Evolutionary conservation across 2,113 vertebrate species (phyloP).

Genomic region (Ondatra zibethicus): DNA sequence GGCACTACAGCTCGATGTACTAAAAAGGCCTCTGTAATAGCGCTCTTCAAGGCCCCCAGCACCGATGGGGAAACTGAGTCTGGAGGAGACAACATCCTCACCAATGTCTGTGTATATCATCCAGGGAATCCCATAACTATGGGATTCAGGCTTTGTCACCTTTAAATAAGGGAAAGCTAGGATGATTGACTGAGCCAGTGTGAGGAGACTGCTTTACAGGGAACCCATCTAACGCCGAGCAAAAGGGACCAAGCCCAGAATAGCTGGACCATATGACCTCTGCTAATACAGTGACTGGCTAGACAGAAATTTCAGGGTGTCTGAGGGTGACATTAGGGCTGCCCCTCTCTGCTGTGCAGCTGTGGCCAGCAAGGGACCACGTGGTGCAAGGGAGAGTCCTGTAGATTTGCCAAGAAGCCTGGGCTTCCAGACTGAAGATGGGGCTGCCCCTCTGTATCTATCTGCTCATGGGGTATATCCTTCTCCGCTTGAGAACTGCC

Average conservation of each 20-base stretch:
- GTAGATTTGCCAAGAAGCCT: neutral
- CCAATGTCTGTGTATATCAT: neutral
- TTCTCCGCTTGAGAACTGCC: rapidly evolving
- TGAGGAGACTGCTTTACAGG: no score
- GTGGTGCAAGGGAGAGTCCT: no score
- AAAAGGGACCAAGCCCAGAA: neutral
- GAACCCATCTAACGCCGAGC: rapidly evolving
- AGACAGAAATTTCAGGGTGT: rapidly evolving
- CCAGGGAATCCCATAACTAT: neutral
- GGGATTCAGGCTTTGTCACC: neutral
- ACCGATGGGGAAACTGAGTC: neutral
- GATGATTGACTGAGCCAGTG: neutral
- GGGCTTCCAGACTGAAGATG: neutral
- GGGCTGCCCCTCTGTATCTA: rapidly evolving
- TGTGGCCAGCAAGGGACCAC: neutral
- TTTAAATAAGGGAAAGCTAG: no score
- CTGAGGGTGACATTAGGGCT: neutral
- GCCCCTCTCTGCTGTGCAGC: neutral
- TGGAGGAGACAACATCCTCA: neutral
- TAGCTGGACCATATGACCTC: rapidly evolving
- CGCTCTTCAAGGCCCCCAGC: rapidly evolving
- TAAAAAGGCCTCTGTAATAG: rapidly evolving
- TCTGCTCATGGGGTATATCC: rapidly evolving
- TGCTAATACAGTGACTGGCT: neutral
- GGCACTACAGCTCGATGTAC: no score